Conservation (phyloP, 2,888 invertebrate genomes). For the Megalurothrips usitatus region DNA sequence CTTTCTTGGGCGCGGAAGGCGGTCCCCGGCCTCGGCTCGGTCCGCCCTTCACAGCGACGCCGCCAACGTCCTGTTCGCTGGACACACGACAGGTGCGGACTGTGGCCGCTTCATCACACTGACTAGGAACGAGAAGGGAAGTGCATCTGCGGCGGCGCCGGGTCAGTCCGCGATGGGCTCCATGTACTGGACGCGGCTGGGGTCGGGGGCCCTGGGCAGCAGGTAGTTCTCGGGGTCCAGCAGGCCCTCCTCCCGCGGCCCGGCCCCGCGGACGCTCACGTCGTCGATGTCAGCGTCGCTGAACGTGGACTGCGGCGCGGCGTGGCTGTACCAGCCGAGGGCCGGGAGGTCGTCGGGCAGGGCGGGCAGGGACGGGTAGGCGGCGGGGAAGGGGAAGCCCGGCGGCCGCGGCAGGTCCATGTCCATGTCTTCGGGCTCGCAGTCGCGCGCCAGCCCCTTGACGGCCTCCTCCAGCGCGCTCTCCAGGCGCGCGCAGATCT, state of each 20-base stretch:
- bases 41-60: too few species aligned
- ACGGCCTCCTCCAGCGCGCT: slow-evolving; percentile 41
- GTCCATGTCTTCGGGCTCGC: slow-evolving; percentile 14
- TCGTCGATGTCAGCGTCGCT: background rate
- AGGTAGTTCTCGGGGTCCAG: slow-evolving; percentile 66
- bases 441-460: slow-evolving; percentile 29
- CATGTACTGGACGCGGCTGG: slow-evolving; percentile 54
- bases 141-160: background rate
- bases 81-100: too few species aligned
- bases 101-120: too few species aligned
- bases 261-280: background rate
- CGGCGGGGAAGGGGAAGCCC: slow-evolving; percentile 34
- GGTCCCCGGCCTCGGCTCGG: too few species aligned
- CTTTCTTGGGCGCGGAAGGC: too few species aligned
- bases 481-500: slow-evolving; percentile 62
- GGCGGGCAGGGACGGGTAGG: slow-evolving; percentile 30
- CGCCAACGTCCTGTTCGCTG: too few species aligned
- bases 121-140: background rate
- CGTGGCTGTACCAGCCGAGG: background rate
- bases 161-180: slow-evolving; percentile 50
- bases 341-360: slow-evolving; percentile 25
- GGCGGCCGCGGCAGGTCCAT: slow-evolving; percentile 38
- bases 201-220: slow-evolving; percentile 52
- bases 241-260: slow-evolving; percentile 45
- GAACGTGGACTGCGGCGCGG: background rate